Evolutionary conservation across 2,113 vertebrate genomes (phyloP).

Genomic region (Oreochromis tanganicae): DNA sequence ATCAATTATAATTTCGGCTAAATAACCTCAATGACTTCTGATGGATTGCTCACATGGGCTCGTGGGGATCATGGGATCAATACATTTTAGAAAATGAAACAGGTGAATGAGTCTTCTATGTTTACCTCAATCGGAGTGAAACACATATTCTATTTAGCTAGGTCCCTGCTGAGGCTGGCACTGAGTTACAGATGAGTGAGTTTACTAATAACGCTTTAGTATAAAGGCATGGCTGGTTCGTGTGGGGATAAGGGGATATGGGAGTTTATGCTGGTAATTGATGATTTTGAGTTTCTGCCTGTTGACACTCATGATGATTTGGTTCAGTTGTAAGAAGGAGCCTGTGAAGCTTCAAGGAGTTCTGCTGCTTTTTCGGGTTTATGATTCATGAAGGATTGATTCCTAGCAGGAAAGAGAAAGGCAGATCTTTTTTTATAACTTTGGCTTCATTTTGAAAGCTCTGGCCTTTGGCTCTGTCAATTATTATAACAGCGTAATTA

Average conservation of each 20-base stretch:
- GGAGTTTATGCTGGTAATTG: not conserved
- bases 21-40: slow-evolving; percentile 40
- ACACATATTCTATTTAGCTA: not conserved
- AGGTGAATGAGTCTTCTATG: not conserved
- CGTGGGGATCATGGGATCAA: slow-evolving; percentile 11
- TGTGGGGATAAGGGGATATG: not conserved
- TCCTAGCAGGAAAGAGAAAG: not conserved
- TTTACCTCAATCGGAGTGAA: slow-evolving; percentile 7
- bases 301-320: not conserved
- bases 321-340: not conserved
- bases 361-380: not conserved
- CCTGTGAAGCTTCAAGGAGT: not conserved
- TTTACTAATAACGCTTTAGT: not conserved
- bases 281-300: not conserved
- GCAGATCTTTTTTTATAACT: not conserved
- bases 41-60: slow-evolving; percentile 25
- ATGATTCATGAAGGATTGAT: not conserved
- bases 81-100: slow-evolving; percentile 42
- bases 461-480: not conserved
- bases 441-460: not conserved
- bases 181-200: not conserved
- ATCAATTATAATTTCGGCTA: slow-evolving; percentile 54
- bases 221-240: not conserved
- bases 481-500: not conserved
- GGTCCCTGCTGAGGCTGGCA: not conserved